Base-by-base conservation (phyloP, 2,797 vertebrate genomes). In the Buceros bicornis region DNA sequence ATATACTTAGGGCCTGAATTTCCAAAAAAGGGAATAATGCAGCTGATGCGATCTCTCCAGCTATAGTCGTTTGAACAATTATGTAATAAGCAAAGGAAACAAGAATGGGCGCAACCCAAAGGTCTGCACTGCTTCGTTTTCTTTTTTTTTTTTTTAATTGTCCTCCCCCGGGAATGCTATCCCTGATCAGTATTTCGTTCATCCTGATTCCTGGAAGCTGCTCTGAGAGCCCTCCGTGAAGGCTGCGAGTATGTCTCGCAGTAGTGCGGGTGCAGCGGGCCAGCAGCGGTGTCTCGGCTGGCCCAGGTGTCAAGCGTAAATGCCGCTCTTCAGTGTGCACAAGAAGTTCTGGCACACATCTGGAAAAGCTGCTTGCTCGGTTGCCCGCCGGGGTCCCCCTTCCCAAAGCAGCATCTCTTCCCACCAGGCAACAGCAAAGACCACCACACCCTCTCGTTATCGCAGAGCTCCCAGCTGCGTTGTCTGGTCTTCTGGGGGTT, bases 81-180 rank as follows among this genome's bases (percentile, higher is more conserved):
- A 92, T 94, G 91, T 93, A 77, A 96, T 97, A 97, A 97, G 78
- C 88, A 96, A 96, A 96, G 96, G 93, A 97, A 97, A 95, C 96
- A 94, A 97, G 93, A 95, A 89, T 94, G 94, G 95, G 94, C 94
- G 85, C 94, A 97, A 95, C 84, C 92, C 94, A 91, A 95, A 97
- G 91, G 94, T 97, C 96, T 97, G 95, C 96, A 96, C 81, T 95
- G 42, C 82, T 97, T 91, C 96, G 91, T 96, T 96, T 96, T 95
- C 26, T 7, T 95, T 93, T 81, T 94, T 89, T 79, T 53, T 93
- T 58, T 91, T 0, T 91, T 20, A 73, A 53, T 69, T 82, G 37
- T 96, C 60, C 64, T 92, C 25, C 35, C 53, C 92, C 22, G 21
- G 70, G 86, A 96, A 80, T 71, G 35, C 64, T 67, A 84, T 64